These are phyloP conservation scores for Lasiurus borealis DNA, from an alignment of 2,113 vertebrate species.

Conservation along the genomic window DNA sequence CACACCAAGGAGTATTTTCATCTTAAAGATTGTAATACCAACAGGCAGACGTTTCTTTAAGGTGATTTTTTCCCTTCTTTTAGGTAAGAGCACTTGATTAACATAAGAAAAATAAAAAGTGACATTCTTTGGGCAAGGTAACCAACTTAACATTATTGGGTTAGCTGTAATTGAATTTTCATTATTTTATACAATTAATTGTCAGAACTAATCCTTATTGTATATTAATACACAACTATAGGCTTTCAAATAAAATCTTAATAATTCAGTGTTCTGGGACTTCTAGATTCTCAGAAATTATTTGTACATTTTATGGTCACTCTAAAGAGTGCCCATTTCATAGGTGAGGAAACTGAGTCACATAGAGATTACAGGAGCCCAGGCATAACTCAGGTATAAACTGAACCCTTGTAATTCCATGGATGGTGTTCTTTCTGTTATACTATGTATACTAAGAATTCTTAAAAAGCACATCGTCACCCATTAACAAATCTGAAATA, in stretches of 20 bases:
- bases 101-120: constrained; percentile 10
- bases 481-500: not conserved
- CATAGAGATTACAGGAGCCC: not conserved
- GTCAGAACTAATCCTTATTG: not conserved
- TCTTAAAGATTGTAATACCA: not conserved
- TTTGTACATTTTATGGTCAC: not conserved
- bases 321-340: not conserved
- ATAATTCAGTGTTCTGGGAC: not conserved
- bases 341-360: not conserved
- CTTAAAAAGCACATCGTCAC: not conserved
- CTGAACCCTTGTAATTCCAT: not conserved
- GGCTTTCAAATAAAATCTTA: constrained; percentile 27
- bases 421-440: not conserved
- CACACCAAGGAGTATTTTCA: not conserved
- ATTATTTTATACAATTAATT: constrained; percentile 38
- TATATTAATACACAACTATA: not conserved
- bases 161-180: constrained; percentile 45
- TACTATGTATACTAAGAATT: not conserved
- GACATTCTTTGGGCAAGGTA: not conserved
- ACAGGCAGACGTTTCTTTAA: not conserved
- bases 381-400: not conserved
- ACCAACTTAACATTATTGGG: not conserved
- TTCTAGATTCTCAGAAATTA: not conserved
- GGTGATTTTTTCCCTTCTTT: not conserved
- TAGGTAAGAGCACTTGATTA: not conserved